Base-by-base conservation (phyloP, 2,113 vertebrate genomes). In the Atlantisia rogersi region DNA sequence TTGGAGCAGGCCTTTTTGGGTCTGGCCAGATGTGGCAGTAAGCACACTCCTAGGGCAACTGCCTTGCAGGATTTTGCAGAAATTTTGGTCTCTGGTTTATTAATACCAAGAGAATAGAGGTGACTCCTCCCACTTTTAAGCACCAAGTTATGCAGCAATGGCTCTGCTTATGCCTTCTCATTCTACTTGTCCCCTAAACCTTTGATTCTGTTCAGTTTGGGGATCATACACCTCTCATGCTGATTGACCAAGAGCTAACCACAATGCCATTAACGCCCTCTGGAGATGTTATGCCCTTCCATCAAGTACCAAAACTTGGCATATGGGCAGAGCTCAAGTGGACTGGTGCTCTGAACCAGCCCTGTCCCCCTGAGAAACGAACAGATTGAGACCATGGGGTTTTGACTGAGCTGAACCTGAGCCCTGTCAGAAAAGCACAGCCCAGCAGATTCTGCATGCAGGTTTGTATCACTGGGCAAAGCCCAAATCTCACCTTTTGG, bases 401-500 rank as follows among this genome's bases (percentile, higher is more conserved):
- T 81, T 70, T 67, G 76, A 44, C 73, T 82, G 37, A 80, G 24
- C 39, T 29, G 40, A 90, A 91, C 31, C 44, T 50, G 52, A 64
- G 8, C 5, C 5, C 10, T 48, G 26, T 59, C 25, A 70, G 65
- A 63, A 90, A 86, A 24, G 2, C 22, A 37, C 2, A 6, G 16
- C 12, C 52, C 64, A 69, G 56, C 26, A 82, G 28, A 44, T 59
- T 88, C 37, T 69, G 48, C 17, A 5, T 13, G 21, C 28, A 40
- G 58, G 25, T 67, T 82, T 53, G 76, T 42, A 68, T 50, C 11
- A 46, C n/a, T 58, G 39, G 22, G 40, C n/a, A 77, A 42, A 86
- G 60, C 29, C 63, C 75, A 53, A 62, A 42, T 11, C 91, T 96
- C 70, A 99, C 99, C 99, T 97, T 97, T 98, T 8, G 99, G 99